Base-by-base conservation (phyloP, 2,888 invertebrate genomes). In the Drosophila paucipuncta region DNA sequence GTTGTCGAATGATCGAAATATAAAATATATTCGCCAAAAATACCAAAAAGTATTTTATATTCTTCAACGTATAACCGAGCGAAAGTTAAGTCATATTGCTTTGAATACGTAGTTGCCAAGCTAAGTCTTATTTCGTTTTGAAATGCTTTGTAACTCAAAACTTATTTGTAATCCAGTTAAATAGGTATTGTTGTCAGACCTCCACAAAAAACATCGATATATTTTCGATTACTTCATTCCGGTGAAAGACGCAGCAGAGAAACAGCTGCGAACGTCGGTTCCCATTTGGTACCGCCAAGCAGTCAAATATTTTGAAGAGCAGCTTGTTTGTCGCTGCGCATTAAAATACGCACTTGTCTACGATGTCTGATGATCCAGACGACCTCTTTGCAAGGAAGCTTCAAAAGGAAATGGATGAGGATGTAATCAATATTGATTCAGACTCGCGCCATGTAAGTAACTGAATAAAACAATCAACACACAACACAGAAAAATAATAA, bases 291-390 rank as follows among this genome's bases (percentile, higher is more conserved):
- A 35, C 68, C 74, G 75, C 82, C 68, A 75, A 70, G 53, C 53
- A 35, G 31, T 37, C 30, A 25, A 60, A 33, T 52, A 13, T 73
- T 82, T 82, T 72, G 37, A 82, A 82, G 74, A 70, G 54, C 43
- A 58, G 49, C 10, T 30, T 22, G 25, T 60, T 76, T 49, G 18
- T 35, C 22, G 30, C 37, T 13, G 10, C 30, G 55, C 47, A 22
- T 18, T 41, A 43, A 22, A 28, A 31, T 18, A 35, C 16, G 25
- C 31, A 9, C 2, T 28, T 16, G 13, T 16, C 25, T 22, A 55
- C 37, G 50, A 92, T 92, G 92, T 81, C 92, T 2, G 69, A 88
- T 0, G 84, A 92, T 53, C 66, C 80, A 2, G 92, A 92, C 58
- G 92, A 84, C 63, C 61, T 88, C 35, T 80, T 80, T 35, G 92